Evolutionary conservation across 2,888 invertebrate genomes (phyloP), one percentile per base, ranked within the genome.

Genomic region (Patella pellucida): DNA sequence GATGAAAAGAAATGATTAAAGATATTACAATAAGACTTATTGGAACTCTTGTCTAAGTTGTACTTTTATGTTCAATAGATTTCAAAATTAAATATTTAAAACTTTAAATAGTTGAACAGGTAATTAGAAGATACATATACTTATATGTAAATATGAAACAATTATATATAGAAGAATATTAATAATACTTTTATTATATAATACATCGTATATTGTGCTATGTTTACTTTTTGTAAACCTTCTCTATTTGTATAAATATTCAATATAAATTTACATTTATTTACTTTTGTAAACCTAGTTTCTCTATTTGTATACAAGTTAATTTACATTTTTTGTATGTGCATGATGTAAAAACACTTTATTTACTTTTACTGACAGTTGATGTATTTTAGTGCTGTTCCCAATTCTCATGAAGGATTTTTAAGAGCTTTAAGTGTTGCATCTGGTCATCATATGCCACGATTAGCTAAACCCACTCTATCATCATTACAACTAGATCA

Each of bases 371-470:
- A 77, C 41, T 82, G 81, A 16, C 83, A 90, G 89, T 74, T 90
- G 80, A 79, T 90, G 85, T 90, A 90, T 83, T 90, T 90, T 76
- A 85, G 88, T 81, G 86, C 87, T 12, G 79, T 86, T 7, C 78
- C 82, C 5, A 85, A 87, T 76, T 80, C 89, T 23, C 86, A 87
- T 73, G 88, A 89, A 72, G 91, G 91, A 5, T 90, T 91, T 78
- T 83, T 90, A 73, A 81, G 90, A 70, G 91, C 91, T 19, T 80
- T 91, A n/a, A 88, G 88, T 83, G 88, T 91, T 7, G 87, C 89
- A 0, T 79, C 87, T 15, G 88, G 86, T 5, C 83, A 80, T 16
- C 88, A 89, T 75, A 90, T 91, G 86, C 87, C 87, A n/a, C 76
- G 86, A 67, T 71, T 87, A 31, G 82, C 83, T 41, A 85, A 86